A percentile compares a stretch with the other conserved stretches of the same genome.
phyloP scores from a whole-genome alignment of 2,888 invertebrate genomes.

The Limnephilus lunatus region DNA sequence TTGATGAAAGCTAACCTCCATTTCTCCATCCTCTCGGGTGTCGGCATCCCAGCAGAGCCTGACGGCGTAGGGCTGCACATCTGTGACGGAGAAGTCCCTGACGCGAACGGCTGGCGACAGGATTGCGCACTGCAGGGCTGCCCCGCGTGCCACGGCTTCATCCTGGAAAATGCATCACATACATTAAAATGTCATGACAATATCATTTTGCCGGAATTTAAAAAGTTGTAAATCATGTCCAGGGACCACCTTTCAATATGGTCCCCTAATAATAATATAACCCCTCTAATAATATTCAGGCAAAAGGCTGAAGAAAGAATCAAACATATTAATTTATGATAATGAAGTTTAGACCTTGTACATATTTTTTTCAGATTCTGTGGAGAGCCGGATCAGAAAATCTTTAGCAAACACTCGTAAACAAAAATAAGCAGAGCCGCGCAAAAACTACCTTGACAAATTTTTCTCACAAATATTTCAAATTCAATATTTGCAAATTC shows the following conservation, averaged over 20 bases:
- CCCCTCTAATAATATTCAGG: not conserved
- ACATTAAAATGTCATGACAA: not conserved
- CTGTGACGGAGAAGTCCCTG: constrained; percentile 95
- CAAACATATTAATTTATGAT: not conserved
- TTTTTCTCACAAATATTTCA: too few relatives aligned
- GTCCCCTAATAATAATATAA: not conserved
- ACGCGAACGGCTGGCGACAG: constrained; percentile 98
- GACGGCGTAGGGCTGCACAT: constrained; percentile 94
- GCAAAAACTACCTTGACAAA: too few relatives aligned
- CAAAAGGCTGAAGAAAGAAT: not conserved
- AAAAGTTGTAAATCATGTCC: not conserved
- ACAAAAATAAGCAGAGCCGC: too few relatives aligned
- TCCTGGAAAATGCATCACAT: constrained; percentile 76
- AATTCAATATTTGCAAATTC: too few relatives aligned
- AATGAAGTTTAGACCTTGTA: not conserved
- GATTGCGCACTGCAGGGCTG: constrained; percentile 97
- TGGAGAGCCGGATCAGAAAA: too few relatives aligned
- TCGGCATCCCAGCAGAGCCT: constrained; percentile 89
- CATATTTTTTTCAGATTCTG: not conserved
- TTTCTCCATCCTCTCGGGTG: constrained; percentile 83
- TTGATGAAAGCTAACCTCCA: constrained; percentile 79
- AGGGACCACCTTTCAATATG: not conserved
- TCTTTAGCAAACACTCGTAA: too few relatives aligned
- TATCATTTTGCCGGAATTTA: not conserved
- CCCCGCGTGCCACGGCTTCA: constrained; percentile 97